Base-by-base conservation (phyloP, 2,888 invertebrate species). In the Cerastis leucographa region DNA sequence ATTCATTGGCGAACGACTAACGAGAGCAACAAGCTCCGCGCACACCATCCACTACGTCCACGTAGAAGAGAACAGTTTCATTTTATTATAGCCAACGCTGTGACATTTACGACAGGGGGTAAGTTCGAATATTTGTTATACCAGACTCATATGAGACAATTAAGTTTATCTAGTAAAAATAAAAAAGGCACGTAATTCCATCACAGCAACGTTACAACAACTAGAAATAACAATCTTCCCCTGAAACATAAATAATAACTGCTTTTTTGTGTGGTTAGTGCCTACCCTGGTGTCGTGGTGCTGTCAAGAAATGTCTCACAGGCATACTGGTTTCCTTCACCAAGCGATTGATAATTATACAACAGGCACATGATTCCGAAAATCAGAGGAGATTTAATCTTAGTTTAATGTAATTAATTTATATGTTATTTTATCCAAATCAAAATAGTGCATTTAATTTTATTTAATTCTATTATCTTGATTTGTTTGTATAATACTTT, bases 1-100 rank as follows among this genome's bases (percentile, higher is more conserved):
- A 83, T 83, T 79, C 70, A 83, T 83, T 71, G 79, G 49, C 11
- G 8, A 66, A n/a, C 59, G 44, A 46, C 71, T 83, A 83, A 83
- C 74, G 83, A 83, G 79, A 72, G 22, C 74, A 67, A 83, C 82
- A 83, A 62, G 79, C 51, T 61, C 29, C 17, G 59, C 49, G 66
- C 69, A 44, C 35, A 9, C 74, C 66, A 66, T 71, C 65, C 62
- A 76, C 70, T 70, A 65, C 35, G 40, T 65, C 49, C 54, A 69
- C 77, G 44, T 2, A 2, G 25, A 14, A 25, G 22, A 56, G 56
- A 72, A 56, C 68, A 71, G 71, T 81, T 66, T 72, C n/a, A 78
- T 74, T 78, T 71, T 75, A 46, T 46, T 14, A 79, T 40, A 25
- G 66, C 67, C 35, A 76, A 59, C 62, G 7, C 42, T 71, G 77